Evolutionary conservation across 2,888 invertebrate genomes (phyloP).

Genomic region (Platycnemis pennipes): DNA sequence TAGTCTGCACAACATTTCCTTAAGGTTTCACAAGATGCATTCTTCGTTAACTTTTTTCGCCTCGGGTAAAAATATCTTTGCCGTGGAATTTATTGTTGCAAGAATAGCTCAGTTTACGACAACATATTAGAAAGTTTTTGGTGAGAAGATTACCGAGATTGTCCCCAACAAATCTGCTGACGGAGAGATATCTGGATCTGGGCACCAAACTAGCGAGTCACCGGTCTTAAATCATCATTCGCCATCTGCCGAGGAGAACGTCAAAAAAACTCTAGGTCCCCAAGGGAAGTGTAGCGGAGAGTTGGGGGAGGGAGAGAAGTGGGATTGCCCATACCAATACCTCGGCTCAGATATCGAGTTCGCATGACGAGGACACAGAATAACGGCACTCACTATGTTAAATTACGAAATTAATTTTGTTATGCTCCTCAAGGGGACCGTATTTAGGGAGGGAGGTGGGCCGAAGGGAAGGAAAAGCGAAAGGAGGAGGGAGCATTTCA

Average conservation of each 20-base stretch:
- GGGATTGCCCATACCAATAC: background rate
- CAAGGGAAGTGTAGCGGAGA: background rate
- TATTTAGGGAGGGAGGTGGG: background rate
- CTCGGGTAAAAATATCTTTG: no score
- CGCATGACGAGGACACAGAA: constrained; percentile 27
- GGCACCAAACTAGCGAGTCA: background rate
- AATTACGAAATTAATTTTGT: constrained; percentile 28
- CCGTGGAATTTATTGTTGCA: no score
- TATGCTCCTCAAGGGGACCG: constrained; percentile 11
- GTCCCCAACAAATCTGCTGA: background rate
- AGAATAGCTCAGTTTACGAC: no score
- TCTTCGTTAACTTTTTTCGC: no score
- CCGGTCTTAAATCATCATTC: background rate
- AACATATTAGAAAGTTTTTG: no score
- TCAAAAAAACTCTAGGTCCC: background rate
- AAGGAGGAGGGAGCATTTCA: background rate
- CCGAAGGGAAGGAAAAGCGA: background rate
- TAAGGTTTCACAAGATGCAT: no score
- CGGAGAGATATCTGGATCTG: background rate
- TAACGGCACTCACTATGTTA: constrained; percentile 14
- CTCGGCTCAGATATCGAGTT: background rate
- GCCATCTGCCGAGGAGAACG: background rate
- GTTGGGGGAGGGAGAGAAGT: background rate
- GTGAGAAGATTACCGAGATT: no score
- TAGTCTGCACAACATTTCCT: no score